phyloP scores from a whole-genome alignment of 1,140 invertebrate species.

The Drosophila ficusphila region DNA sequence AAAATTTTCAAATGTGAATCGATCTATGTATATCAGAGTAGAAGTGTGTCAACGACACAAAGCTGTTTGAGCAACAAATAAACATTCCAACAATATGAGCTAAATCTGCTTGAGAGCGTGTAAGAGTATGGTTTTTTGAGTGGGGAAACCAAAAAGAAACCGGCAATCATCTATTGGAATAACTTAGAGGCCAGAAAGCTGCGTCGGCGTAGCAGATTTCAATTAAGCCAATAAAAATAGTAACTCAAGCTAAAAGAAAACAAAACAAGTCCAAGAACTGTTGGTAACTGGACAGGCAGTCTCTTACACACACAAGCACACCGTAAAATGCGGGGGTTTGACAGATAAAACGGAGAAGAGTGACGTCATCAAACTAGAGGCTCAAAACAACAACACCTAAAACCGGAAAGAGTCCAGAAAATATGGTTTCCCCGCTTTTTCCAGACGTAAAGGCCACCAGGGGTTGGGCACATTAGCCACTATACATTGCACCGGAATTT shows the following conservation, averaged over 20 bases:
- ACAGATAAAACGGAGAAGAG: conserved; percentile 44
- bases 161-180: conserved; percentile 30
- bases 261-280: conserved; percentile 57
- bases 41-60: conserved; percentile 54
- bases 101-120: conserved; percentile 29
- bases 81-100: conserved; percentile 38
- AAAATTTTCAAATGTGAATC: conserved; percentile 6
- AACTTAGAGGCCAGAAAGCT: conserved; percentile 23
- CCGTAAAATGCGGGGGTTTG: conserved; percentile 62
- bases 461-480: conserved; percentile 46
- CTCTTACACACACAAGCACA: conserved; percentile 9
- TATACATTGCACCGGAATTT: conserved; percentile 69
- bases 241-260: conserved; percentile 61
- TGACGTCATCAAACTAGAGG: conserved; percentile 66
- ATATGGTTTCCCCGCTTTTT: conserved; percentile 27
- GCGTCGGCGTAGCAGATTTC: conserved; percentile 60
- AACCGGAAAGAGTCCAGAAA: conserved; percentile 18
- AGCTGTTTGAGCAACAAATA: conserved; percentile 34
- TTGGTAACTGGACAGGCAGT: conserved; percentile 47
- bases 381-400: conserved; percentile 54
- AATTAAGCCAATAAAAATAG: conserved; percentile 72
- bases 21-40: conserved; percentile 2
- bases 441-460: not conserved
- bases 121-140: conserved; percentile 3
- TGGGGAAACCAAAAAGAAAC: conserved; percentile 41